Conservation (phyloP, 2,113 vertebrate genomes). For the Oryzias celebensis region DNA sequence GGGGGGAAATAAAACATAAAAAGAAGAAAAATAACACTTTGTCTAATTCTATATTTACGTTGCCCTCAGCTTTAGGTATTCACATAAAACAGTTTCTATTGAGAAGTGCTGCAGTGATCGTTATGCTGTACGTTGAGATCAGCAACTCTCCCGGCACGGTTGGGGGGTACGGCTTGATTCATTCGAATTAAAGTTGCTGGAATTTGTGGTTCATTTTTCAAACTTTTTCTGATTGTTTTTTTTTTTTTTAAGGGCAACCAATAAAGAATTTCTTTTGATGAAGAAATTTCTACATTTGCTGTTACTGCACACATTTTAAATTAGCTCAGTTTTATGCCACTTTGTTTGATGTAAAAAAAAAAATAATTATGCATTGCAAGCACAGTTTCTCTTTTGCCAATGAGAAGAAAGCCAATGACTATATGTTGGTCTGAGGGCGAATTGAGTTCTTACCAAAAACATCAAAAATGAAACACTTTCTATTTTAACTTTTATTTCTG, state of each 20-base stretch:
- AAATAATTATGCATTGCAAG: constrained; percentile 23
- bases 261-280: constrained; percentile 59
- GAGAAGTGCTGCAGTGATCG: constrained; percentile 63
- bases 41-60: constrained; percentile 77
- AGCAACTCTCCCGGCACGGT: constrained; percentile 68
- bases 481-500: constrained; percentile 2
- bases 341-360: constrained; percentile 62
- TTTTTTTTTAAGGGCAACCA: constrained; percentile 25
- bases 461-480: background rate
- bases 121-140: constrained; percentile 45
- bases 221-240: constrained; percentile 30
- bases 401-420: constrained; percentile 7
- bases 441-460: background rate
- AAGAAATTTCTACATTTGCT: constrained; percentile 31
- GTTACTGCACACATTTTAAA: constrained; percentile 26
- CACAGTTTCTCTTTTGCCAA: constrained; percentile 16
- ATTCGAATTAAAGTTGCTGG: constrained; percentile 71
- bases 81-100: constrained; percentile 69
- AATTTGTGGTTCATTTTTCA: constrained; percentile 15
- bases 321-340: constrained; percentile 6
- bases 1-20: constrained; percentile 57
- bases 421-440: background rate
- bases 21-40: constrained; percentile 74
- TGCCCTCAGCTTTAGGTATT: constrained; percentile 73
- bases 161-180: constrained; percentile 54